Conservation (phyloP, 2,888 invertebrate species). For the Spilosoma lubricipeda region DNA sequence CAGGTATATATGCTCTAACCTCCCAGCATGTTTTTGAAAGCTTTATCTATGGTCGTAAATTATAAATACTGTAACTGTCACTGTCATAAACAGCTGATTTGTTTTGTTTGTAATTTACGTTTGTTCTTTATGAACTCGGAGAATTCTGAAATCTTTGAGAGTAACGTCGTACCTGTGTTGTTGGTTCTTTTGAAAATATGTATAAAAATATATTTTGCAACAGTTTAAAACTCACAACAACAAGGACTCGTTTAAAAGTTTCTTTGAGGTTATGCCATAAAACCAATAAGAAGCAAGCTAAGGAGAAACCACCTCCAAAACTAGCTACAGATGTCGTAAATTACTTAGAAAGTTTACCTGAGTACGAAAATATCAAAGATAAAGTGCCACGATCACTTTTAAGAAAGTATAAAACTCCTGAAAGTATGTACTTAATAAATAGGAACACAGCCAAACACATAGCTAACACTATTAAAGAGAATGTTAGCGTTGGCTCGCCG, state of each 20-base stretch:
- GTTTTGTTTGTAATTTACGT: background rate
- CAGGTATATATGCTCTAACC: too few species aligned
- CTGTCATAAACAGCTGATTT: constrained; percentile 2
- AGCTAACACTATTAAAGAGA: constrained; percentile 63
- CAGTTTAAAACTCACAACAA: constrained; percentile 8
- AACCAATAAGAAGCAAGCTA: constrained; percentile 53
- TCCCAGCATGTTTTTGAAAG: too few species aligned
- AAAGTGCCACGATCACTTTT: constrained; percentile 71
- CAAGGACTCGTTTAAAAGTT: constrained; percentile 29
- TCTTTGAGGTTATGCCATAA: constrained; percentile 65
- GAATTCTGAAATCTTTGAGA: background rate
- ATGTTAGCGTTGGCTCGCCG: constrained; percentile 65
- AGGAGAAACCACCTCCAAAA: constrained; percentile 63
- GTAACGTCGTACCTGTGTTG: background rate
- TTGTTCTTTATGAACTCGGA: background rate
- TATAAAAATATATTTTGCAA: constrained; percentile 28
- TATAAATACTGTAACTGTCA: background rate
- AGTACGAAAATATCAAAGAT: constrained; percentile 66
- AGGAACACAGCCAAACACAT: constrained; percentile 73
- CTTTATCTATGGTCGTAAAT: background rate
- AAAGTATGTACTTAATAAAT: constrained; percentile 80
- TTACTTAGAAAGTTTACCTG: constrained; percentile 67
- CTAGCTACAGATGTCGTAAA: constrained; percentile 69
- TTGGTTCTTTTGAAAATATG: constrained; percentile 30
- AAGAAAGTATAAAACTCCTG: constrained; percentile 73